Conservation (phyloP, 1,140 invertebrate genomes). For the Atopsyche davidsoni region DNA sequence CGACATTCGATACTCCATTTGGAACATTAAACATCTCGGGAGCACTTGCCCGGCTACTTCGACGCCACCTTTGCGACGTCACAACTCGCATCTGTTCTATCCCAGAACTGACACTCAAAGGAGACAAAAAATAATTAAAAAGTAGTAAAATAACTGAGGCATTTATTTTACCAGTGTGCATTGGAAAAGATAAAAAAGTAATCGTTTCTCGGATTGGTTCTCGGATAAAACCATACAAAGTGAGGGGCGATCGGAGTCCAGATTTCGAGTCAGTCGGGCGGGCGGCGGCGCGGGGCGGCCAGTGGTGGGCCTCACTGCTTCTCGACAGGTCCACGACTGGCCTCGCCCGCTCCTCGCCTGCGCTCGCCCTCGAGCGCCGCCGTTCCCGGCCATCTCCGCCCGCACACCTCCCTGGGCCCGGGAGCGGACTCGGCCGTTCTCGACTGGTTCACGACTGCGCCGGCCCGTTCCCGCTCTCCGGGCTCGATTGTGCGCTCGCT, state of each 20-base stretch:
- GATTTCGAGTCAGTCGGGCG: too few relatives aligned
- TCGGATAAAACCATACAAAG: conserved; percentile 23
- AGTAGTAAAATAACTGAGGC: conserved; percentile 29
- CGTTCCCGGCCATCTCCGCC: too few relatives aligned
- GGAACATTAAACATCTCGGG: conserved; percentile 5
- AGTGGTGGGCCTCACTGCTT: conserved; percentile 30
- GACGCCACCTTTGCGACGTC: not conserved
- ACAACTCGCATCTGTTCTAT: conserved; percentile 16
- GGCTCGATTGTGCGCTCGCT: not conserved
- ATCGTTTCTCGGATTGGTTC: conserved; percentile 22
- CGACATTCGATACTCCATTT: conserved; percentile 20
- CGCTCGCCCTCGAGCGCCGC: too few relatives aligned
- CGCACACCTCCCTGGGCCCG: too few relatives aligned
- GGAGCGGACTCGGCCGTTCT: not conserved
- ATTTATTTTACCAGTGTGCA: conserved; percentile 30
- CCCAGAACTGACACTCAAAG: conserved; percentile 19
- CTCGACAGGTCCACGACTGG: conserved; percentile 30
- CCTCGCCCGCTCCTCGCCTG: conserved; percentile 13
- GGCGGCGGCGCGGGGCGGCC: too few relatives aligned
- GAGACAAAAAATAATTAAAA: conserved; percentile 25
- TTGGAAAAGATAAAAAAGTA: conserved; percentile 2
- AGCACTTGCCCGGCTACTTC: too few relatives aligned
- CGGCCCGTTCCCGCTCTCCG: not conserved
- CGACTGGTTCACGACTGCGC: not conserved
- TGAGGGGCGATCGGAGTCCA: too few relatives aligned